phyloP scores from a whole-genome alignment of 2,113 vertebrate species.

The Trichechus manatus region DNA sequence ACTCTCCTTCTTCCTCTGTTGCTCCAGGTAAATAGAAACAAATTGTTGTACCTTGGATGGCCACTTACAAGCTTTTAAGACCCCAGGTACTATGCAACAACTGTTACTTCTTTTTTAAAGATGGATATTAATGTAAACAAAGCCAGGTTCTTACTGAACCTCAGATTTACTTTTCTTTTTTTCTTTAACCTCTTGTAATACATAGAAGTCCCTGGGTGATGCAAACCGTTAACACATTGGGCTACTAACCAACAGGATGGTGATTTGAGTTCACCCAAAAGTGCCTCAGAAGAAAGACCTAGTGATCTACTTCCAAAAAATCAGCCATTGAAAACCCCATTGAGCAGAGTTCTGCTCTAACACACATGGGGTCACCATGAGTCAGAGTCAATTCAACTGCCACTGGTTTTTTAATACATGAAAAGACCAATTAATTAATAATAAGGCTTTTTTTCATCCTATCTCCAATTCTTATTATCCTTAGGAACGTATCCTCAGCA shows the following conservation, averaged over 20 bases:
- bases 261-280: not conserved
- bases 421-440: constrained; percentile 36
- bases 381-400: not conserved
- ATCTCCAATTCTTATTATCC: constrained; percentile 46
- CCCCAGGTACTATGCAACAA: not conserved
- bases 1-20: not conserved
- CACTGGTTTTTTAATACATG: not conserved
- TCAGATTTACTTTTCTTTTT: not conserved
- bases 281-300: not conserved
- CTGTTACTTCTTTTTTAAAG: not conserved
- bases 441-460: constrained; percentile 11
- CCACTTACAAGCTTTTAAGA: not conserved
- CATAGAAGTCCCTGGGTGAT: not conserved
- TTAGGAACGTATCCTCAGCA: constrained; percentile 28
- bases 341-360: not conserved
- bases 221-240: not conserved
- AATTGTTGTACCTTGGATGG: not conserved
- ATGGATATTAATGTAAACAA: not conserved
- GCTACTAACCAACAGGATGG: not conserved
- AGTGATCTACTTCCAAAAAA: not conserved
- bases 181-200: not conserved
- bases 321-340: not conserved
- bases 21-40: not conserved
- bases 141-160: not conserved
- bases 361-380: not conserved